These are phyloP conservation scores for Taurulus bubalis DNA, from an alignment of 2,113 vertebrate species.

Conservation along the genomic window DNA sequence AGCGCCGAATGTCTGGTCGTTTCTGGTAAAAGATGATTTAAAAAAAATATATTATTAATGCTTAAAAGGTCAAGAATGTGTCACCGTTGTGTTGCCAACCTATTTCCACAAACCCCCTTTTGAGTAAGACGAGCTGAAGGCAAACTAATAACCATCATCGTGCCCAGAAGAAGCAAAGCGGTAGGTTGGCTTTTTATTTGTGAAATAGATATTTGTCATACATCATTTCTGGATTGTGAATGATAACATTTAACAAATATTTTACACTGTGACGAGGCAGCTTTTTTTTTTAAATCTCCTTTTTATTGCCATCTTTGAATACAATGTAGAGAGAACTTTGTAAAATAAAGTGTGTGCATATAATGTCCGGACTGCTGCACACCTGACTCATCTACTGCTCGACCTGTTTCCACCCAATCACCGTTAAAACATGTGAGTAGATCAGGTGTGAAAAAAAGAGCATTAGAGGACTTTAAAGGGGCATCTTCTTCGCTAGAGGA, in stretches of 20 bases:
- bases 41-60: constrained; percentile 74
- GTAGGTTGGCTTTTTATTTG: constrained; percentile 59
- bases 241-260: background rate
- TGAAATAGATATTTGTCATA: background rate
- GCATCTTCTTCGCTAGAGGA: background rate
- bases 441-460: constrained; percentile 5
- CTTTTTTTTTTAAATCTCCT: background rate
- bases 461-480: background rate
- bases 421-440: background rate
- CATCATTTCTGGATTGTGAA: background rate
- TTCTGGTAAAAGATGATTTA: constrained; percentile 73
- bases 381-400: background rate
- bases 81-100: constrained; percentile 50
- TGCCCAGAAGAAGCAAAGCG: constrained; percentile 45
- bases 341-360: background rate
- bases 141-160: constrained; percentile 41
- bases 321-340: background rate
- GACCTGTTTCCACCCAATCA: constrained; percentile 20
- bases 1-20: constrained; percentile 14
- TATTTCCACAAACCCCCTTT: constrained; percentile 42
- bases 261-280: background rate
- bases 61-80: constrained; percentile 79
- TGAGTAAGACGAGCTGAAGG: constrained; percentile 31
- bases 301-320: background rate
- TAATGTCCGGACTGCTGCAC: background rate